phyloP scores from a whole-genome alignment of 2,113 vertebrate species.

The Canis aureus region DNA sequence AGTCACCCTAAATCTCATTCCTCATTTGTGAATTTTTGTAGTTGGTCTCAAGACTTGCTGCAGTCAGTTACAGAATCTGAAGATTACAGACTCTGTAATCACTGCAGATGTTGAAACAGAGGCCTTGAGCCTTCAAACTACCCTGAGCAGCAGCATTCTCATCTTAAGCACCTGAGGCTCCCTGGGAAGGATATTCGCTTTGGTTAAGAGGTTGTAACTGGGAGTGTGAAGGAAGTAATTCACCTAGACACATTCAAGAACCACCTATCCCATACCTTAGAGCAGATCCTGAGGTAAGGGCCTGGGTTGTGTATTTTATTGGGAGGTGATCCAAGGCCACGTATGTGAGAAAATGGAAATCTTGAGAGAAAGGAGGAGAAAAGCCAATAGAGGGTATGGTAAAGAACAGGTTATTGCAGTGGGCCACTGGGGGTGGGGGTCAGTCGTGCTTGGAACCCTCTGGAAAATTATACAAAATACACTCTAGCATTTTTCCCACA shows the following conservation, averaged over 20 bases:
- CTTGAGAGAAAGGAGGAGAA: background rate
- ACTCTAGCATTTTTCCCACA: background rate
- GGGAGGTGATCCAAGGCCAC: background rate
- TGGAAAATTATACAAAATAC: background rate
- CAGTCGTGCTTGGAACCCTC: background rate
- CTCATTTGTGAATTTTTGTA: conserved; percentile 40
- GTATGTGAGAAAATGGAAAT: background rate
- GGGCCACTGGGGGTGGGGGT: background rate
- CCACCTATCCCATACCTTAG: background rate
- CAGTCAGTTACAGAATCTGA: background rate
- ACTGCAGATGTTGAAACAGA: background rate
- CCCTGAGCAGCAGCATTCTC: background rate
- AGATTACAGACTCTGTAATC: background rate
- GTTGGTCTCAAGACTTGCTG: background rate
- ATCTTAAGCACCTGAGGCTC: background rate
- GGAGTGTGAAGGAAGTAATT: background rate
- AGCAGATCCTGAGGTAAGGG: background rate
- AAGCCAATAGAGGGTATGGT: background rate
- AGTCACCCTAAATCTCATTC: background rate
- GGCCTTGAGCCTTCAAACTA: background rate
- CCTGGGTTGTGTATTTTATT: background rate
- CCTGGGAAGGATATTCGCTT: background rate
- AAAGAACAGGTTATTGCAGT: background rate
- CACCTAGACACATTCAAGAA: background rate
- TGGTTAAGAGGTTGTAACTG: background rate